Evolutionary conservation across 2,113 vertebrate species (phyloP).

Genomic region (Elanoides forficatus): DNA sequence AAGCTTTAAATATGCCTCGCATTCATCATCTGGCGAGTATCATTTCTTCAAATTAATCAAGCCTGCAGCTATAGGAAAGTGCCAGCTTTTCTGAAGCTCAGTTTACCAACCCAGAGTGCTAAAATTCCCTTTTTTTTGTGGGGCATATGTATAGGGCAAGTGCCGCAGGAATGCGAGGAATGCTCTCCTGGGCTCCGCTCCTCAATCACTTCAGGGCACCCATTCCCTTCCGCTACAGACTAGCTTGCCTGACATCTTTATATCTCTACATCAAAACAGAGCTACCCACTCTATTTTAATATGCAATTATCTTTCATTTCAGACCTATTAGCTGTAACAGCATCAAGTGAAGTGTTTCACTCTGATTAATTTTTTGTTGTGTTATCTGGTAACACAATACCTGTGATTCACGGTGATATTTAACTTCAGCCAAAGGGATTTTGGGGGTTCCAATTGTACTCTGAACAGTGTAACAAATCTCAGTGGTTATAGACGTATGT

Average conservation of each 20-base stretch:
- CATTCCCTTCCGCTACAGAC: slow-evolving; percentile 1
- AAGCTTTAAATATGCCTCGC: not conserved
- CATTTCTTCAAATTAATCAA: not conserved
- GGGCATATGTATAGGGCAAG: not conserved
- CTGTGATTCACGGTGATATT: not conserved
- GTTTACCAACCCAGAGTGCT: not conserved
- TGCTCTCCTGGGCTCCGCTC: slow-evolving; percentile 17
- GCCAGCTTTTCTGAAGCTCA: not conserved
- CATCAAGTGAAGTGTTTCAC: not conserved
- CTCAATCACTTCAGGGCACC: slow-evolving; percentile 37
- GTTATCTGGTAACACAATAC: not conserved
- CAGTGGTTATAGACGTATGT: fast-evolving
- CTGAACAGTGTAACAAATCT: not conserved
- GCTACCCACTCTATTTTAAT: slow-evolving; percentile 55
- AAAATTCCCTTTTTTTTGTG: not conserved
- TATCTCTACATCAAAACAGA: slow-evolving; percentile 54
- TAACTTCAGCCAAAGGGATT: not conserved
- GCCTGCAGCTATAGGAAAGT: slow-evolving; percentile 12
- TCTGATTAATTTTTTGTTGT: not conserved
- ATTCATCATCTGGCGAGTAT: not conserved
- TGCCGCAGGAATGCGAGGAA: slow-evolving; percentile 37
- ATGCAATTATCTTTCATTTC: slow-evolving; percentile 45
- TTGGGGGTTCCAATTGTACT: not conserved
- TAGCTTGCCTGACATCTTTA: slow-evolving; percentile 12
- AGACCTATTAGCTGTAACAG: slow-evolving; percentile 18